phyloP scores from a whole-genome alignment of 2,888 invertebrate genomes.

The Chironomus tentans region DNA sequence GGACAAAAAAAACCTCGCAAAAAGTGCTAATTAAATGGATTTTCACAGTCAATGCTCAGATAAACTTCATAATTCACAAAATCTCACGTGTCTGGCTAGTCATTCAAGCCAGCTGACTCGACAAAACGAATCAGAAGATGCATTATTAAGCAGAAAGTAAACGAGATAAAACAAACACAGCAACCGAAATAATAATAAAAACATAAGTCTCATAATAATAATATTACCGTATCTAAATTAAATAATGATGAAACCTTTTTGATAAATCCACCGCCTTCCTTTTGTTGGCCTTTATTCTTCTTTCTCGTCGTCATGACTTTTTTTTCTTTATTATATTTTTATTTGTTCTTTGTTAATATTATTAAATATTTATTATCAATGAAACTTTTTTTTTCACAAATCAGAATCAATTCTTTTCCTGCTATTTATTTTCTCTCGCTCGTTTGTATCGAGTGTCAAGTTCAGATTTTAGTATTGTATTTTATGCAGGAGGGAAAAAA shows the following conservation, averaged over 20 bases:
- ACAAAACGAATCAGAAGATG: too few relatives aligned
- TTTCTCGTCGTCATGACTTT: constrained; percentile 52
- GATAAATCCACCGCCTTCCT: constrained; percentile 60
- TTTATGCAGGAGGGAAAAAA: too few relatives aligned
- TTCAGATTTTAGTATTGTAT: not conserved
- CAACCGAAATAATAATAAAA: not conserved
- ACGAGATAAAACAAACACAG: not conserved
- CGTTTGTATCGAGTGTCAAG: not conserved
- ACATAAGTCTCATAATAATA: constrained; percentile 19
- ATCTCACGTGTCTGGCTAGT: too few relatives aligned
- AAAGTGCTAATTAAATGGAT: too few relatives aligned
- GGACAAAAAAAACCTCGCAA: too few relatives aligned
- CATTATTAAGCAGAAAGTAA: not conserved
- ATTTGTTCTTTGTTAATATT: constrained; percentile 23
- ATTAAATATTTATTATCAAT: not conserved
- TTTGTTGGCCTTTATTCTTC: constrained; percentile 51
- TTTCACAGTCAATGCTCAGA: too few relatives aligned
- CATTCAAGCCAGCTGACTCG: too few relatives aligned
- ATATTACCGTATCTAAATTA: constrained; percentile 76
- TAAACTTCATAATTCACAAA: too few relatives aligned
- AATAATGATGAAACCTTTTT: constrained; percentile 82
- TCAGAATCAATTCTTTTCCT: too few relatives aligned
- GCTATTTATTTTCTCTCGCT: not conserved
- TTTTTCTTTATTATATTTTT: not conserved
- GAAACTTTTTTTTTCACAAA: too few relatives aligned